Base-by-base conservation (phyloP, 1,140 invertebrate species). In the Trichonephila clavata region DNA sequence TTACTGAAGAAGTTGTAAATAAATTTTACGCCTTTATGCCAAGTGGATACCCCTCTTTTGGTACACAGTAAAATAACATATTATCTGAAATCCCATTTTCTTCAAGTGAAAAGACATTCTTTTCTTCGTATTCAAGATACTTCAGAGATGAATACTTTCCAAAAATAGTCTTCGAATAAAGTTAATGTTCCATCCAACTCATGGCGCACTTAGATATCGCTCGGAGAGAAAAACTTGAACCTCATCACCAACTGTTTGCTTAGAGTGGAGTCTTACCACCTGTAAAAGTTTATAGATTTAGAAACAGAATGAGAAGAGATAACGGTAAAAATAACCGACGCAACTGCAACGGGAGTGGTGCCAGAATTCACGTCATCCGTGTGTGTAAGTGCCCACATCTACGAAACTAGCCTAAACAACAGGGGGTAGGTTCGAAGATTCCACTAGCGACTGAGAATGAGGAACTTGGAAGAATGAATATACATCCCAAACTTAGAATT, bases 211-310 rank as follows among this genome's bases (percentile, higher is more conserved):
- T 71, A 32, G 24, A 71, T 27, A 71, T 27, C 16, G 2, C 68
- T 71, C 32, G n/a, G 14, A 27, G n/a, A 71, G 21, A 18, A 63
- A 21, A 63, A 63, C 21, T 63, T 63, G n/a, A 24, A 2, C 27
- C 68, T 27, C 27, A 71, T 16, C 16, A 71, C 68, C 27, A 14
- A 71, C 68, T 71, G 68, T 71, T 71, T 71, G 68, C 24, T 32
- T 24, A 32, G 27, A 71, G 27, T 71, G 68, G 68, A n/a, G 68
- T 71, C 13, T 24, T 71, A 71, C 68, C 68, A 71, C 68, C 68
- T 71, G 68, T 71, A 32, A 71, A 24, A 71, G 68, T 71, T 71
- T 71, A 71, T 32, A 24, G 68, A 71, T 71, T 27, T 71, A 24
- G 27, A 71, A 27, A 71, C n/a, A 14, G 27, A 27, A 27, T n/a